A percentile compares a stretch with the other conserved stretches of the same genome.
These are phyloP conservation scores for Pelusios castaneus DNA, from an alignment of 2,113 vertebrate genomes.

Conservation along the genomic window DNA sequence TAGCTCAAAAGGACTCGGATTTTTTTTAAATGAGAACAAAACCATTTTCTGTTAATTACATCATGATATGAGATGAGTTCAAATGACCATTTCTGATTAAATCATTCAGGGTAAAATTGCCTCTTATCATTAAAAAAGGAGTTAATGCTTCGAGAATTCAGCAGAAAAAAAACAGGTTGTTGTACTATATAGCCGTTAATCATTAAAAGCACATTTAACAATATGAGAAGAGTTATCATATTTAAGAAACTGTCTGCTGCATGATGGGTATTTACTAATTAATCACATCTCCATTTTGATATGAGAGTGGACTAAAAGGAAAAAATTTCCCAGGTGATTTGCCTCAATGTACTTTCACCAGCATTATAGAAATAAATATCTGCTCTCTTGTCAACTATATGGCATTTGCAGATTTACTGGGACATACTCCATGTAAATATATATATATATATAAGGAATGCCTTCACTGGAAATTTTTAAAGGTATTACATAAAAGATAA, in stretches of 20 bases:
- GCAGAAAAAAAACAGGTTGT: background rate
- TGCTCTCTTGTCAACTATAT: background rate
- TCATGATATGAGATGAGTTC: background rate
- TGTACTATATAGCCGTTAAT: background rate
- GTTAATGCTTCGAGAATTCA: background rate
- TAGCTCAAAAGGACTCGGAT: background rate
- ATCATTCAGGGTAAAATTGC: background rate
- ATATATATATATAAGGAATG: background rate
- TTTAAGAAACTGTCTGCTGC: background rate
- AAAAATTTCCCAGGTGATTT: background rate
- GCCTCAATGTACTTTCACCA: background rate
- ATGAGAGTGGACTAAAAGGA: background rate
- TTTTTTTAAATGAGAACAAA: background rate
- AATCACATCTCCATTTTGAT: background rate
- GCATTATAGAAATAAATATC: background rate
- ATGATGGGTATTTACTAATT: background rate
- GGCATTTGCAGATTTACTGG: background rate
- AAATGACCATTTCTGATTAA: background rate
- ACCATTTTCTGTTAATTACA: background rate
- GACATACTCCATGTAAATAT: background rate
- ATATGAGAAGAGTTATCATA: accelerated
- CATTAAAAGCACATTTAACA: background rate
- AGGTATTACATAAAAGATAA: background rate
- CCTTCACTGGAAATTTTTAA: background rate
- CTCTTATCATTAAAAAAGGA: background rate